These are phyloP conservation scores for Sesia apiformis DNA, from an alignment of 2,888 invertebrate species.

Conservation along the genomic window DNA sequence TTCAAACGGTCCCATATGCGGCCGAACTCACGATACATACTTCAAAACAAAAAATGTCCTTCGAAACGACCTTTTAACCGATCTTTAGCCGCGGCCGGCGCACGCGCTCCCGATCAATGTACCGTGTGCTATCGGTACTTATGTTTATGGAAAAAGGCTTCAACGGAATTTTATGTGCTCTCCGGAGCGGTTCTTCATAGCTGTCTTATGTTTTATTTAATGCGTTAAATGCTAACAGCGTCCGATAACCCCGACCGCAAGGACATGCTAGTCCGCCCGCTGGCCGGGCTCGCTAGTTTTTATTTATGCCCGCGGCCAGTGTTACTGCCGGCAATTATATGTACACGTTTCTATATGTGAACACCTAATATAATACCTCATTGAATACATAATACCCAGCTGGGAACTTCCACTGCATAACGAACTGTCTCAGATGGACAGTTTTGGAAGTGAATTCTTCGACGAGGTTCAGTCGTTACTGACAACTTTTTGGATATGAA, in stretches of 20 bases:
- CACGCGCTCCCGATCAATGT: conserved; percentile 26
- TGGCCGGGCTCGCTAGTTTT: conserved; percentile 36
- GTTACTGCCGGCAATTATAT: conserved; percentile 30
- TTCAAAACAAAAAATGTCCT: conserved; percentile 58
- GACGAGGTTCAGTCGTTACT: too few relatives aligned
- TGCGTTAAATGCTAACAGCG: conserved; percentile 67
- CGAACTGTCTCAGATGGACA: too few relatives aligned
- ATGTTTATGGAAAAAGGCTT: conserved; percentile 52
- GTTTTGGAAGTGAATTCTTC: too few relatives aligned
- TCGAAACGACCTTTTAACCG: conserved; percentile 58
- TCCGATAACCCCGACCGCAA: conserved; percentile 67
- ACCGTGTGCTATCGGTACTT: conserved; percentile 63
- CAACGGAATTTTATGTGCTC: conserved; percentile 67
- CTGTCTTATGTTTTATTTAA: conserved; percentile 58
- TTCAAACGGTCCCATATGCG: conserved; percentile 27
- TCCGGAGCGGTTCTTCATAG: conserved; percentile 60
- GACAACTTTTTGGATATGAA: too few relatives aligned
- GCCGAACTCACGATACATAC: conserved; percentile 32
- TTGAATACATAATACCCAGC: too few relatives aligned
- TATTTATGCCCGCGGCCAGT: conserved; percentile 31
- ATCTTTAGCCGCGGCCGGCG: conserved; percentile 25
- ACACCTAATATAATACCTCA: too few relatives aligned
- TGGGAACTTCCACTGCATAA: too few relatives aligned
- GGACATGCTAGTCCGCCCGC: conserved; percentile 48
- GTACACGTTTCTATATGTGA: conserved; percentile 3